Conservation (phyloP, 1,140 invertebrate genomes). For the Aphelinus certus region DNA sequence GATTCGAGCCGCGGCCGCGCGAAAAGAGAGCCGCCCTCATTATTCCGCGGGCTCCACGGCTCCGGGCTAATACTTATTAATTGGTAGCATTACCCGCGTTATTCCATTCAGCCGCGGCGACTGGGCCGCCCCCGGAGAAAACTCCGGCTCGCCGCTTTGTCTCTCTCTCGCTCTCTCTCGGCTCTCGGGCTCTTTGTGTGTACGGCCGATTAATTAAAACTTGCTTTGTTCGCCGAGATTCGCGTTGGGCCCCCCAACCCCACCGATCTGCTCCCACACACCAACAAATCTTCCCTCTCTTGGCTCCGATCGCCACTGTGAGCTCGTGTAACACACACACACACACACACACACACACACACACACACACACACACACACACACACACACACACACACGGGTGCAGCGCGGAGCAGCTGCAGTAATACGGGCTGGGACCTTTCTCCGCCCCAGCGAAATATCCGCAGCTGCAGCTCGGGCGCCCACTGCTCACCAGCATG, state of each 20-base stretch:
- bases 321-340: too few relatives aligned
- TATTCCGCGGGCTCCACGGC: background rate
- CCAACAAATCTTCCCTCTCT: background rate
- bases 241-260: too few relatives aligned
- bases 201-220: slow-evolving; percentile 35
- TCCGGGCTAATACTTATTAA: slow-evolving; percentile 49
- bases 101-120: slow-evolving; percentile 36
- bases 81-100: slow-evolving; percentile 46
- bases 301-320: background rate
- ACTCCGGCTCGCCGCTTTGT: slow-evolving; percentile 15
- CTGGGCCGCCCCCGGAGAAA: background rate
- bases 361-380: too few relatives aligned
- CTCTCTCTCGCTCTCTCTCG: background rate
- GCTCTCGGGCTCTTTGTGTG: too few relatives aligned
- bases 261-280: too few relatives aligned
- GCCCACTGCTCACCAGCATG: too few relatives aligned
- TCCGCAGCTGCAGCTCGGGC: too few relatives aligned
- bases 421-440: too few relatives aligned
- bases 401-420: too few relatives aligned
- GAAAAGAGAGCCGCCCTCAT: slow-evolving; percentile 15
- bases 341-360: too few relatives aligned
- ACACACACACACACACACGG: too few relatives aligned
- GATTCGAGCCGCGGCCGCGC: slow-evolving; percentile 29
- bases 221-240: slow-evolving; percentile 27
- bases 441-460: too few relatives aligned